Evolutionary conservation across 2,113 vertebrate genomes (phyloP).

Genomic region (Xenopus tropicalis): DNA sequence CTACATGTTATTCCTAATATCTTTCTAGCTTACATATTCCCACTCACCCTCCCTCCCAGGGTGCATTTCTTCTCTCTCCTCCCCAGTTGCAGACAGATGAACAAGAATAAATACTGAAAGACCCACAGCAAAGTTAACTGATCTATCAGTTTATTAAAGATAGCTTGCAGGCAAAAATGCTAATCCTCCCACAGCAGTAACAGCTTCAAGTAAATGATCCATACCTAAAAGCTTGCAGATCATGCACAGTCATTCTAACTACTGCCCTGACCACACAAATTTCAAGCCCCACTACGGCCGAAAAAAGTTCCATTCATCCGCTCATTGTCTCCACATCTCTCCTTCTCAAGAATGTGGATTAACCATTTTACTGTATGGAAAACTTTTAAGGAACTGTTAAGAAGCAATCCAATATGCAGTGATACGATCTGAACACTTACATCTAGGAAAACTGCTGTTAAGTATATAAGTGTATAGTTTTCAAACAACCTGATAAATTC

Average conservation of each 20-base stretch:
- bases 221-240: slow-evolving; percentile 48
- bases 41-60: slow-evolving; percentile 7
- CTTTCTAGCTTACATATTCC: neutral
- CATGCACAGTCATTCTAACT: slow-evolving; percentile 43
- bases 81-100: slow-evolving; percentile 44
- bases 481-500: too few species aligned
- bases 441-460: too few species aligned
- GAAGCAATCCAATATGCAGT: neutral
- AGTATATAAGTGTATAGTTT: too few species aligned
- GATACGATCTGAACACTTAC: neutral
- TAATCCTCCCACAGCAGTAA: slow-evolving; percentile 47
- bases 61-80: neutral
- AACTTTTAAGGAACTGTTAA: neutral
- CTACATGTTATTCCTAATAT: too few species aligned
- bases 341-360: neutral
- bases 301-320: slow-evolving; percentile 14
- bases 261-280: slow-evolving; percentile 33
- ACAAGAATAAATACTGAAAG: slow-evolving; percentile 52
- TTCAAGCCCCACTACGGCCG: slow-evolving; percentile 8
- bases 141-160: slow-evolving; percentile 52
- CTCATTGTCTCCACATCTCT: neutral
- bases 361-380: neutral
- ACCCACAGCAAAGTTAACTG: slow-evolving; percentile 51
- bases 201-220: slow-evolving; percentile 55
- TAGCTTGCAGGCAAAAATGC: slow-evolving; percentile 51